Conservation (phyloP, 1,140 invertebrate genomes). For the Melitaea cinxia region DNA sequence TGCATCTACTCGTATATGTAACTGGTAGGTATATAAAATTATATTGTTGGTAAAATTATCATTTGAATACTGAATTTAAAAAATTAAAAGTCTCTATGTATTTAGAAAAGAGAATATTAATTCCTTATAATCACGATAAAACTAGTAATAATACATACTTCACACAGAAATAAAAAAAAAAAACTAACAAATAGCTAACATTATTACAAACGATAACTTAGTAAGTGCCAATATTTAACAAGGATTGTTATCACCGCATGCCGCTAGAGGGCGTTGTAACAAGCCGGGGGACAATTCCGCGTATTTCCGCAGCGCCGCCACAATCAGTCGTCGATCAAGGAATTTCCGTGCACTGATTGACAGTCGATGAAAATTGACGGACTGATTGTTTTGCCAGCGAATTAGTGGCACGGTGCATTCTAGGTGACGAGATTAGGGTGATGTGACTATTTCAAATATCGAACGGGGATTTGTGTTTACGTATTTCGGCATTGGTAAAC, state of each 20-base stretch:
- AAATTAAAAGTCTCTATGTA: too few species aligned
- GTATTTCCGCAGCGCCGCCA: conserved; percentile 42
- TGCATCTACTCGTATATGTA: too few species aligned
- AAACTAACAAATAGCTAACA: too few species aligned
- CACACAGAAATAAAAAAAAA: too few species aligned
- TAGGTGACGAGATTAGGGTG: conserved; percentile 1
- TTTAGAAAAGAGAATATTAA: too few species aligned
- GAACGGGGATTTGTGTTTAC: too few species aligned
- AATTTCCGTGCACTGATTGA: conserved; percentile 48
- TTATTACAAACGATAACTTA: neutral
- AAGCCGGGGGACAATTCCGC: conserved; percentile 35
- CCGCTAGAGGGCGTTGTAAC: conserved; percentile 5
- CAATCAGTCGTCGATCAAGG: conserved; percentile 47
- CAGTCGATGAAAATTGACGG: conserved; percentile 38
- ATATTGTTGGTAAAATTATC: too few species aligned
- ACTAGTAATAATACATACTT: too few species aligned
- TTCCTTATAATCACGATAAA: too few species aligned
- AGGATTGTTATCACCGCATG: neutral
- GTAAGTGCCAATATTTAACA: neutral
- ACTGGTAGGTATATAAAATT: too few species aligned
- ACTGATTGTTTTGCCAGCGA: conserved; percentile 36
- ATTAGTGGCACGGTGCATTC: conserved; percentile 10
- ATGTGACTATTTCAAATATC: neutral
- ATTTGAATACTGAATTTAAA: too few species aligned
- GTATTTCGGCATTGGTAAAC: too few species aligned